Percentiles rank a stretch among this genome's conserved stretches.
Evolutionary conservation across 2,113 vertebrate genomes (phyloP).

Genomic region (Nothobranchius furzeri): DNA sequence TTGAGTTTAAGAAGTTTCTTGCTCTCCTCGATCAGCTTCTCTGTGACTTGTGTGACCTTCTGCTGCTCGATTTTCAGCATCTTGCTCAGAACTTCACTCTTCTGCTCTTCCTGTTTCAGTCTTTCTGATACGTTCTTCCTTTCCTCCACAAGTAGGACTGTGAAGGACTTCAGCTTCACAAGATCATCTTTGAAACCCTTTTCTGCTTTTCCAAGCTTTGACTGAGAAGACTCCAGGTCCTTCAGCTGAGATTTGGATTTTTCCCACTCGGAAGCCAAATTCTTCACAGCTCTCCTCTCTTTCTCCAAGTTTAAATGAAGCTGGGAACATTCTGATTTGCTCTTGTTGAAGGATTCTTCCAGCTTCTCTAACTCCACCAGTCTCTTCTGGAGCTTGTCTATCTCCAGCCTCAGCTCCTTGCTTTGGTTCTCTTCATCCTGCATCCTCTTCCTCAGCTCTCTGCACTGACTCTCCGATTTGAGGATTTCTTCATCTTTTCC

Average conservation of each 20-base stretch:
- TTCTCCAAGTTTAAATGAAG: constrained; percentile 87
- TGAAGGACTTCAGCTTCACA: constrained; percentile 93
- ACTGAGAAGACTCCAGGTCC: constrained; percentile 87
- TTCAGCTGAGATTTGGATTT: constrained; percentile 85
- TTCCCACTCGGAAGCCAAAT: constrained; percentile 87
- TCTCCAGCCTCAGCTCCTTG: constrained; percentile 86
- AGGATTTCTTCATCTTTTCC: constrained; percentile 96
- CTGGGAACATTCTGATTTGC: constrained; percentile 86
- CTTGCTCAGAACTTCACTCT: constrained; percentile 84
- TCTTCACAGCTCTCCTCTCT: constrained; percentile 87
- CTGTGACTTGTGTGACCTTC: constrained; percentile 94
- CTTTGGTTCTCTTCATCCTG: constrained; percentile 89
- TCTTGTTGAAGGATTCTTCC: constrained; percentile 86
- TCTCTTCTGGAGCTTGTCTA: constrained; percentile 92
- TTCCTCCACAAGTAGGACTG: constrained; percentile 91
- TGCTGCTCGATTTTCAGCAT: constrained; percentile 89
- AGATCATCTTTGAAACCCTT: constrained; percentile 89
- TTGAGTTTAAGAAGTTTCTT: constrained; percentile 93
- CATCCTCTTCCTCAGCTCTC: constrained; percentile 87
- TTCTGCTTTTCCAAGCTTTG: constrained; percentile 86
- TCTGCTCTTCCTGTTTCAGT: constrained; percentile 90
- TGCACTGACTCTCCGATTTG: constrained; percentile 89
- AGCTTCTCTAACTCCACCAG: constrained; percentile 91
- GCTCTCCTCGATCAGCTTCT: constrained; percentile 97
- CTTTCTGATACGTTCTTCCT: constrained; percentile 91